Percentiles rank a stretch among this genome's conserved stretches.
phyloP scores from a whole-genome alignment of 2,888 invertebrate genomes.

The Monochamus alternatus region DNA sequence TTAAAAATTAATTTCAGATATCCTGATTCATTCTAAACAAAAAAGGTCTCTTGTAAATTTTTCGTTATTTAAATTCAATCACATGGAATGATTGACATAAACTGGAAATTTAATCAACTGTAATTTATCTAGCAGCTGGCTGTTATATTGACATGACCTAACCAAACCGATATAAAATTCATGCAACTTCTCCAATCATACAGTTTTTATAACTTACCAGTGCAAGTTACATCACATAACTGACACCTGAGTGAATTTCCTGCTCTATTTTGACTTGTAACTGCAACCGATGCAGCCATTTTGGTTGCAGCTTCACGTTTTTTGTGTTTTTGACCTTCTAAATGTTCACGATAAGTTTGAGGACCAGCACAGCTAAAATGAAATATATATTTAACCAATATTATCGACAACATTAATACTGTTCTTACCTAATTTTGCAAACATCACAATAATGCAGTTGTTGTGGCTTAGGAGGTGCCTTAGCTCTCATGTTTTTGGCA shows the following conservation, averaged over 20 bases:
- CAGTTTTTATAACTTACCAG: conserved; percentile 71
- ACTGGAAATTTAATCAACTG: no score
- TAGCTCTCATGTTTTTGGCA: conserved; percentile 78
- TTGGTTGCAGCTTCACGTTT: conserved; percentile 94
- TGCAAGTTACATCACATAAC: conserved; percentile 98
- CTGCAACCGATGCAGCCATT: conserved; percentile 78
- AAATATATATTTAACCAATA: conserved; percentile 15
- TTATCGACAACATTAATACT: neutral
- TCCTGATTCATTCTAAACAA: no score
- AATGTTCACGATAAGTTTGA: conserved; percentile 93
- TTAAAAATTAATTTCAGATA: no score
- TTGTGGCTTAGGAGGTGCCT: conserved; percentile 91
- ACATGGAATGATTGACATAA: no score
- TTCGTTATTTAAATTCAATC: no score
- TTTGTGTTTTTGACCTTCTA: conserved; percentile 99
- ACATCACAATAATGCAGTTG: conserved; percentile 98
- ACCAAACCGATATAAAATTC: no score
- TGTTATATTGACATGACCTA: no score
- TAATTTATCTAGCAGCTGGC: no score
- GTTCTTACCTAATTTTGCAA: conserved; percentile 91
- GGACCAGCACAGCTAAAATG: conserved; percentile 68
- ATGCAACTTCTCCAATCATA: neutral
- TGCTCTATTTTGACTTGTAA: conserved; percentile 77
- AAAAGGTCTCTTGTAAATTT: no score
- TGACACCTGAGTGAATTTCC: conserved; percentile 91